Evolutionary conservation across 2,888 invertebrate species (phyloP), one percentile per base, ranked within the genome.

Genomic region (Maniola hyperantus): DNA sequence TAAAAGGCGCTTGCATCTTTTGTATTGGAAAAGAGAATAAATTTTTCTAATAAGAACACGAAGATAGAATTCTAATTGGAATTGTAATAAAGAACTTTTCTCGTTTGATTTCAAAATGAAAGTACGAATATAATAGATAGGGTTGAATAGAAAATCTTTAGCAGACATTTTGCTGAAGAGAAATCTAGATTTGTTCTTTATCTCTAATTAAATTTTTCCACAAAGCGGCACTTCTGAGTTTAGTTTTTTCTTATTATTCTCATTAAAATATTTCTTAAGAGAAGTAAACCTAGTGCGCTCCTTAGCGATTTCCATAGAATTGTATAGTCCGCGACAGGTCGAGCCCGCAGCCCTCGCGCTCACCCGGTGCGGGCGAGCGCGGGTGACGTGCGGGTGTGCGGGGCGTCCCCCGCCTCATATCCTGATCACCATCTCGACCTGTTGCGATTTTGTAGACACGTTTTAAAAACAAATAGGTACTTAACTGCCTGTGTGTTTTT

Each of bases 41-140:
- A 57, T 57, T 18, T 58, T 70, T 64, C 64, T 62, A 62, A 58
- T 64, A 59, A 53, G 66, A 68, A 58, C 50, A 39, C 26, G 51
- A 62, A 39, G 50, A 42, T 57, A 46, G 15, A 44, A 66, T 67
- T 59, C 48, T 48, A 53, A 62, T 62, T 53, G 53, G 53, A 62
- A 62, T 44, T n/a, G 39, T 44, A 62, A 53, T 53, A 62, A 62
- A 44, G 59, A 59, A 46, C 59, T 46, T 46, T 59, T 46, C 46
- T 59, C 46, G 46, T 59, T 59, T 57, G 46, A 46, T 46, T 46
- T 59, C 59, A 33, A 42, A 46, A 59, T 15, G n/a, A 26, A 6
- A 55, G 54, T 15, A 39, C 39, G 55, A 39, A 36, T 39, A 55
- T 55, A 55, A 39, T 39, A 59, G 59, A 46, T 33, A 26, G 33